Conservation (phyloP, 2,888 invertebrate genomes). For the Drosophila mettleri region DNA sequence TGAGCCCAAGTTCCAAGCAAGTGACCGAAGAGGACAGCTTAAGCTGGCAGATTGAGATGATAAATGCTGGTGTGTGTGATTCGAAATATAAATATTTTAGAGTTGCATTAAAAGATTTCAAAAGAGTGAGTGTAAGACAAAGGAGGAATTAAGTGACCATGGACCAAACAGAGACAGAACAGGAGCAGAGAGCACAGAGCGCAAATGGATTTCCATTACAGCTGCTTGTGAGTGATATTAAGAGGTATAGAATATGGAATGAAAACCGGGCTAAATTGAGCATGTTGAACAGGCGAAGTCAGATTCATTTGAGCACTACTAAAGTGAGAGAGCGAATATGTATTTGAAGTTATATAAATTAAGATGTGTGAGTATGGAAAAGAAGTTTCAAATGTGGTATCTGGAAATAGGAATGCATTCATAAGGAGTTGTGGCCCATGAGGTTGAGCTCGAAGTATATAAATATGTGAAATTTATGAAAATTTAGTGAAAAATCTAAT, state of each 20-base stretch:
- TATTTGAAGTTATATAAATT: background rate
- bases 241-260: too few species aligned
- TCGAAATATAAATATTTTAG: background rate
- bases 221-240: too few species aligned
- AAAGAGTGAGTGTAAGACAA: background rate
- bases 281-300: too few species aligned
- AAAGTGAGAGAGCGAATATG: background rate
- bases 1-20: background rate
- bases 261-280: too few species aligned
- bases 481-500: too few species aligned
- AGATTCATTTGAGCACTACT: too few species aligned
- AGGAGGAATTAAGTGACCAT: background rate
- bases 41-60: background rate
- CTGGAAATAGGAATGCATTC: background rate
- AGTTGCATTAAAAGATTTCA: background rate
- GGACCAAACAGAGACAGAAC: background rate
- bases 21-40: slow-evolving; percentile 1
- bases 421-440: background rate
- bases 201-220: slow-evolving; percentile 1
- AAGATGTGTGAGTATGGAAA: too few species aligned
- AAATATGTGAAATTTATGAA: too few species aligned
- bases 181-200: background rate
- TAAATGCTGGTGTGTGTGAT: too few species aligned
- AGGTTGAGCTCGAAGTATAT: too few species aligned
- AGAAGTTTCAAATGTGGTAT: too few species aligned